Base-by-base conservation (phyloP, 2,113 vertebrate genomes). In the Merops nubicus region DNA sequence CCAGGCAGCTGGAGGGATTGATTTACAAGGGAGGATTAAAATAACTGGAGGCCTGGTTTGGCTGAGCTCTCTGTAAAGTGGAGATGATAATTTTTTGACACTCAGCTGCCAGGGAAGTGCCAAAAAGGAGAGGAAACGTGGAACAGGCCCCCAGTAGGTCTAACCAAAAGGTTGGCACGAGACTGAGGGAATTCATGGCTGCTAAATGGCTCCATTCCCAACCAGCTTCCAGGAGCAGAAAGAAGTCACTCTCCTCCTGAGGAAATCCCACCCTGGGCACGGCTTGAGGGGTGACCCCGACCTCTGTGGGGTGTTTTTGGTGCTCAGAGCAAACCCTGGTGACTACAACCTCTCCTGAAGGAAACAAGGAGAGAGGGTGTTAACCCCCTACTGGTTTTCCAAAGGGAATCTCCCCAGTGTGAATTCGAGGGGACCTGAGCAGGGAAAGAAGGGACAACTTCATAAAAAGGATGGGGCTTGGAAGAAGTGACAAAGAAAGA, bases 381-480 rank as follows among this genome's bases (percentile, higher is more conserved):
- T 7, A 34, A 42, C 19, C 40, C 40, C 22, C 54, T 16, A 3
- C 51, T 65, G 7, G 0, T n/a, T 75, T 51, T 48, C 81, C 38
- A 11, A 28, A 43, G 2, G 47, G 82, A 68, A 48, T 12, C 31
- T 79, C 26, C n/a, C 26, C 19, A 14, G 25, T 0, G 2, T 8
- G 3, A 21, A 28, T 50, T 2, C 4, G 54, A 29, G 42, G 42
- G 72, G 51, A 53, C 19, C 38, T 3, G 33, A 54, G 17, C 33
- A 8, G 50, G 59, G 69, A 69, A 15, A 38, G 47, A 8, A 16
- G n/a, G 0, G 26, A 4, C n/a, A 26, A 18, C 20, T 68, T 28
- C 25, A 2, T 3, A 2, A 28, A 47, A 62, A 15, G 0, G 3
- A 15, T 0, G 17, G 29, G 42, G 26, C 2, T 18, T 0, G 0